A percentile compares a stretch with the other conserved stretches of the same genome.
phyloP scores from a whole-genome alignment of 2,888 invertebrate genomes.

The Drosophila ezoana region DNA sequence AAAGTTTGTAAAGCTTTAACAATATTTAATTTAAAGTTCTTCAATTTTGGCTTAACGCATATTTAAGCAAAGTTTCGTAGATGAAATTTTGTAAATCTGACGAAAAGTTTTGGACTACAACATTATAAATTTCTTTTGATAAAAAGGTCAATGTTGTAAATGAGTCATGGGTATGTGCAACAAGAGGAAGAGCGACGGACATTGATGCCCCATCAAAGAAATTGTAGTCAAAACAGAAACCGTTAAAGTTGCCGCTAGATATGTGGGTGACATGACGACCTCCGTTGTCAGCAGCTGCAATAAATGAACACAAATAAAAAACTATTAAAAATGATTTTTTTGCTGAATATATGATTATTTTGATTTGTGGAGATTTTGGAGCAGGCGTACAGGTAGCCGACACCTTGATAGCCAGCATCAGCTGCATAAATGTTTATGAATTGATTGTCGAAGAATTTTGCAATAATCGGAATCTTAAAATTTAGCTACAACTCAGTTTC shows the following conservation, averaged over 20 bases:
- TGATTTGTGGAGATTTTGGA: conserved; percentile 63
- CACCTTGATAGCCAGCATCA: conserved; percentile 29
- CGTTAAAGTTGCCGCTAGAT: conserved; percentile 32
- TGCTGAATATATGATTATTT: conserved; percentile 25
- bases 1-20: neutral
- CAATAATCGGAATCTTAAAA: conserved; percentile 35
- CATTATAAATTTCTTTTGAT: conserved; percentile 37
- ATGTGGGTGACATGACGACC: conserved; percentile 70
- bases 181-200: conserved; percentile 11
- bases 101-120: conserved; percentile 14
- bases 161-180: conserved; percentile 37
- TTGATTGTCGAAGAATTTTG: conserved; percentile 35
- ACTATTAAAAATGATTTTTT: conserved; percentile 42
- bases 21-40: neutral
- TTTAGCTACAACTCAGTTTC: conserved; percentile 38
- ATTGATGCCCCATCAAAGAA: conserved; percentile 1
- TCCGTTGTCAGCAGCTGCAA: conserved; percentile 62
- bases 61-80: conserved; percentile 4
- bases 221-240: conserved; percentile 17
- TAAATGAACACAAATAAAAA: conserved; percentile 31
- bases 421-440: conserved; percentile 36
- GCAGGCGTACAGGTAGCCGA: conserved; percentile 45
- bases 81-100: neutral
- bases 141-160: conserved; percentile 44
- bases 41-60: neutral